Evolutionary conservation across 1,140 invertebrate genomes (phyloP).

Genomic region (Papilio glaucus): DNA sequence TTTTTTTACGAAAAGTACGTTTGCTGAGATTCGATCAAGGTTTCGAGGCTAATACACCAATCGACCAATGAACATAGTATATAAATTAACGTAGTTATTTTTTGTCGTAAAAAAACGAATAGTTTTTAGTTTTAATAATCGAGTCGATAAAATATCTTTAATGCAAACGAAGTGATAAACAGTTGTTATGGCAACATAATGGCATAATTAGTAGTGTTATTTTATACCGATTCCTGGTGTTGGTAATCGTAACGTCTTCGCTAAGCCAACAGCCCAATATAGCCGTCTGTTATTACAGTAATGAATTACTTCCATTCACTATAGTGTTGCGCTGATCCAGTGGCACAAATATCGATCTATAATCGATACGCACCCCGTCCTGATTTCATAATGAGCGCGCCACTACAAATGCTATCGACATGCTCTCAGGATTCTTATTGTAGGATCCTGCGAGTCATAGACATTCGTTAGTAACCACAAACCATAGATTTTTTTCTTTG

Average conservation of each 20-base stretch:
- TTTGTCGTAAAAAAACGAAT: too few species aligned
- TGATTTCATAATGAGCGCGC: constrained; percentile 3
- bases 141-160: not conserved
- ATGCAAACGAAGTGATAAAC: constrained; percentile 10
- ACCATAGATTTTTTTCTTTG: too few species aligned
- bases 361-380: constrained; percentile 15
- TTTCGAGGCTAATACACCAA: too few species aligned
- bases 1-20: not conserved
- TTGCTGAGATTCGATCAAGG: not conserved
- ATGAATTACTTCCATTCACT: constrained; percentile 28
- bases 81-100: too few species aligned
- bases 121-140: too few species aligned
- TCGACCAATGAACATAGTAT: too few species aligned
- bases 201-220: constrained; percentile 7
- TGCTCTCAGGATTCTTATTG: too few species aligned
- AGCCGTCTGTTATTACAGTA: constrained; percentile 28
- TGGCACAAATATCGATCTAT: constrained; percentile 34
- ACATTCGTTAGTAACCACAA: too few species aligned
- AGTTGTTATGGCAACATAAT: constrained; percentile 13
- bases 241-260: not conserved
- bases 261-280: constrained; percentile 36
- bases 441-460: too few species aligned
- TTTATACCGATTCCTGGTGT: constrained; percentile 6
- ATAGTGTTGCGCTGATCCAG: constrained; percentile 22
- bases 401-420: too few species aligned